These are phyloP conservation scores for Grammomys dolichurus DNA, from an alignment of 2,113 vertebrate genomes.

Conservation along the genomic window DNA sequence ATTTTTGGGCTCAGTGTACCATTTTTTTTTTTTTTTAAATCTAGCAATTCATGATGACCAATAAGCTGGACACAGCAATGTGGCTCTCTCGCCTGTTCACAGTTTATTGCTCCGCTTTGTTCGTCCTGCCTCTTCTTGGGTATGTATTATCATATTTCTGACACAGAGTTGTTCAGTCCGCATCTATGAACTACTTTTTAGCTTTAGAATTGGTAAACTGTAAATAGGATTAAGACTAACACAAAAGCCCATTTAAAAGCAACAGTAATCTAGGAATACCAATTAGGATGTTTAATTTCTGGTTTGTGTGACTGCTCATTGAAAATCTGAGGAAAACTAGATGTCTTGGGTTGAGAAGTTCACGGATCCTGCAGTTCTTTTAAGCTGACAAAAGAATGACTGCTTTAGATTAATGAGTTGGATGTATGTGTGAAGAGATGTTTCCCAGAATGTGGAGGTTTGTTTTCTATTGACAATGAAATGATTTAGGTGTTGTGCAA, in stretches of 20 bases:
- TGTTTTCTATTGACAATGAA: constrained; percentile 46
- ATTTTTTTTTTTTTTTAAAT: constrained; percentile 79
- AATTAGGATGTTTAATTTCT: neutral
- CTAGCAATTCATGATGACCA: constrained; percentile 97
- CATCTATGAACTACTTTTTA: constrained; percentile 40
- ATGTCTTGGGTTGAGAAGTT: constrained; percentile 3
- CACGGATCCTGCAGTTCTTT: constrained; percentile 35
- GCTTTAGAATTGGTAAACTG: constrained; percentile 1
- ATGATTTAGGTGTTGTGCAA: constrained; percentile 65
- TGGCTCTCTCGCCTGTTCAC: constrained; percentile 99
- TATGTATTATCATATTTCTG: constrained; percentile 86
- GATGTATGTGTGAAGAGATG: neutral
- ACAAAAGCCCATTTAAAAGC: neutral
- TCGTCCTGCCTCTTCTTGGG: constrained; percentile 97
- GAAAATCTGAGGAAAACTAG: constrained; percentile 30
- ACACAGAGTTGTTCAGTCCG: neutral
- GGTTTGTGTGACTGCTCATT: constrained; percentile 37
- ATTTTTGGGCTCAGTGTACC: constrained; percentile 32
- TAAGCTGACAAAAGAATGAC: neutral
- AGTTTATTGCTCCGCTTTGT: constrained; percentile 98
- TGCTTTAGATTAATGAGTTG: constrained; percentile 18
- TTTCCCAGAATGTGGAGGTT: constrained; percentile 30
- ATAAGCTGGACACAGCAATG: constrained; percentile 98
- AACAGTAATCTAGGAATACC: neutral
- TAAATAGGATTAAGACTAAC: neutral